Conservation (phyloP, 2,888 invertebrate species). For the Auanema freiburgensis region DNA sequence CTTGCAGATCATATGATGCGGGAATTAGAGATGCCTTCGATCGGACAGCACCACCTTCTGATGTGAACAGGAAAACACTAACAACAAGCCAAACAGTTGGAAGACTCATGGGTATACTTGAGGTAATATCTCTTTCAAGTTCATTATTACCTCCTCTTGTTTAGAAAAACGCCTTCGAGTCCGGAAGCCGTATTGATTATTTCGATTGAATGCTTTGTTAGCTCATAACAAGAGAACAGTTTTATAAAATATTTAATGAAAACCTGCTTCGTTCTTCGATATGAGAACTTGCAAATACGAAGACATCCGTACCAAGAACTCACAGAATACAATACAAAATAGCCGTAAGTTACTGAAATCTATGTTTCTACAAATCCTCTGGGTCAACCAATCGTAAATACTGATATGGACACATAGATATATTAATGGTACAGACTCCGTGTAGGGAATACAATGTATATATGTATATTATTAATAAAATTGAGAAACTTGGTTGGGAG, state of each 20-base stretch:
- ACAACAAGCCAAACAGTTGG: conserved; percentile 44
- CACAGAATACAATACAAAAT: no score
- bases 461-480: no score
- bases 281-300: neutral
- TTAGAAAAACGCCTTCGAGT: conserved; percentile 40
- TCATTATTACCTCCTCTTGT: neutral
- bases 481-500: no score
- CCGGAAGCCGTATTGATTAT: conserved; percentile 47
- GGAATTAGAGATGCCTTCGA: conserved; percentile 19
- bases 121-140: conserved; percentile 11
- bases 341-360: no score
- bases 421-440: no score
- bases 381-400: no score
- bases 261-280: conserved; percentile 2
- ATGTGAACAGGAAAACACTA: conserved; percentile 33
- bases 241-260: neutral
- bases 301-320: no score
- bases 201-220: conserved; percentile 33
- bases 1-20: conserved; percentile 20
- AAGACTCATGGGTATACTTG: conserved; percentile 32
- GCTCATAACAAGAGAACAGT: neutral
- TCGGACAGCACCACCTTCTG: conserved; percentile 8
- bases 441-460: no score
- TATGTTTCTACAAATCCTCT: no score
- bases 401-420: no score